phyloP scores from a whole-genome alignment of 2,888 invertebrate species.

The Cheilosia vernalis region DNA sequence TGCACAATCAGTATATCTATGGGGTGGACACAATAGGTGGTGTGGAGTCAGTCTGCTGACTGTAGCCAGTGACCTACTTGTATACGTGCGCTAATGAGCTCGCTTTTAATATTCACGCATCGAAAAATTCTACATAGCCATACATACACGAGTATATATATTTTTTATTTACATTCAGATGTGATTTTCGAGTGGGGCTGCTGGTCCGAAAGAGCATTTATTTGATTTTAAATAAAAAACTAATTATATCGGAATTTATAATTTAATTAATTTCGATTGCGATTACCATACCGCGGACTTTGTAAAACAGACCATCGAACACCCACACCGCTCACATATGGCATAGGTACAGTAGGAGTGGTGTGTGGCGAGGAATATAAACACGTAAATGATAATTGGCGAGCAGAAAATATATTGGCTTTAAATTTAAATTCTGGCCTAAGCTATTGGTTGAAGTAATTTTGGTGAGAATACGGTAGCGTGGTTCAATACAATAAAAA shows the following conservation, averaged over 20 bases:
- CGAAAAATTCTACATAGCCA: slow-evolving; percentile 16
- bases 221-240: slow-evolving; percentile 66
- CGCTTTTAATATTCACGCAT: slow-evolving; percentile 64
- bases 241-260: slow-evolving; percentile 73
- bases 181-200: slow-evolving; percentile 42
- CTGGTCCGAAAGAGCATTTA: slow-evolving; percentile 51
- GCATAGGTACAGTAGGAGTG: not conserved
- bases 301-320: slow-evolving; percentile 20
- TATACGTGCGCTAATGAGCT: slow-evolving; percentile 65
- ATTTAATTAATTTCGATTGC: slow-evolving; percentile 73
- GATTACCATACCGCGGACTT: slow-evolving; percentile 47
- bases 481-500: no score
- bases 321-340: not conserved
- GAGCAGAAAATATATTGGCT: not conserved
- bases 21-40: not conserved
- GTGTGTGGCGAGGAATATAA: not conserved
- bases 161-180: slow-evolving; percentile 42
- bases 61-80: slow-evolving; percentile 63
- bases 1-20: slow-evolving; percentile 8
- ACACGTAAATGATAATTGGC: slow-evolving; percentile 2
- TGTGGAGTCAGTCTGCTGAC: slow-evolving; percentile 10
- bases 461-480: no score
- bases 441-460: no score
- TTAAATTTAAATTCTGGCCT: no score
- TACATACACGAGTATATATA: not conserved